phyloP scores from a whole-genome alignment of 1,140 invertebrate species.

The Hirudo medicinalis region DNA sequence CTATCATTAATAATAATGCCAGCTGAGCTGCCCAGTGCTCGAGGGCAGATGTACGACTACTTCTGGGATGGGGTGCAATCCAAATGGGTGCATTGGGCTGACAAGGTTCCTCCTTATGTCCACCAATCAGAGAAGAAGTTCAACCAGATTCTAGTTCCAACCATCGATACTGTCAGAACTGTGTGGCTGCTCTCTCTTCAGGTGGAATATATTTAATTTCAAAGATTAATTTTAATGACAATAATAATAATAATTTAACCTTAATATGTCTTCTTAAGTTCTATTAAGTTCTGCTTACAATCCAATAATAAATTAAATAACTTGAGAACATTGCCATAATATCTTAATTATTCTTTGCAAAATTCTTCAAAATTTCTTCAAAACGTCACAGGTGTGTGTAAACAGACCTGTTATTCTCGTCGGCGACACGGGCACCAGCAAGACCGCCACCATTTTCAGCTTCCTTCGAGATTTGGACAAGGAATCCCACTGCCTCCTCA shows the following conservation, averaged over 20 bases:
- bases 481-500: constrained; percentile 50
- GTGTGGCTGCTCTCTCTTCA: constrained; percentile 64
- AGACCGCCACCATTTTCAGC: constrained; percentile 70
- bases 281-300: too few relatives aligned
- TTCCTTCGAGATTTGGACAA: constrained; percentile 58
- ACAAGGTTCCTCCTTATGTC: constrained; percentile 57
- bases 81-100: constrained; percentile 71
- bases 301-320: too few relatives aligned
- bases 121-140: constrained; percentile 58
- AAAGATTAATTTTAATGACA: too few relatives aligned
- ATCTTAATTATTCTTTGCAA: too few relatives aligned
- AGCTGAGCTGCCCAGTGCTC: constrained; percentile 55
- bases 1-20: constrained; percentile 13
- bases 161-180: constrained; percentile 64
- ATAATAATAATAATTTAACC: neutral
- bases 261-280: too few relatives aligned
- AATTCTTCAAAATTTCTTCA: too few relatives aligned
- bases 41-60: constrained; percentile 64
- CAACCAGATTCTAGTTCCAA: constrained; percentile 72
- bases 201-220: constrained; percentile 27
- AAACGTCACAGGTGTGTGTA: constrained; percentile 45
- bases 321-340: too few relatives aligned
- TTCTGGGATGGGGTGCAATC: constrained; percentile 52
- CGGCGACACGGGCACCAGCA: constrained; percentile 77
- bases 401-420: constrained; percentile 65